phyloP scores from a whole-genome alignment of 1,140 invertebrate genomes.

The Colletes gigas region DNA sequence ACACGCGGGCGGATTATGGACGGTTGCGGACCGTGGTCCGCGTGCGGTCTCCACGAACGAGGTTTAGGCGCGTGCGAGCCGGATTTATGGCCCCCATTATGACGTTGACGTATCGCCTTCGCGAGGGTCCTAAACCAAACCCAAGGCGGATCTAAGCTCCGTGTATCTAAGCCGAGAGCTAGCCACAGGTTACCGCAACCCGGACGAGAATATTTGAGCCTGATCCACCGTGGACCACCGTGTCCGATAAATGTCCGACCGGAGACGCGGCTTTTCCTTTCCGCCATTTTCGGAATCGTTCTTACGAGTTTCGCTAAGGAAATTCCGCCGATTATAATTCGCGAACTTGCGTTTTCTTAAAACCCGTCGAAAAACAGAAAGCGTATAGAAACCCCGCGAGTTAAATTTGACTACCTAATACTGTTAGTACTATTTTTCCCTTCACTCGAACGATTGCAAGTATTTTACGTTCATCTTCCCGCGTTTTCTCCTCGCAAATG shows the following conservation, averaged over 20 bases:
- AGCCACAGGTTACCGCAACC: slow-evolving; percentile 70
- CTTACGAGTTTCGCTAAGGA: not conserved
- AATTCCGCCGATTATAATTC: not conserved
- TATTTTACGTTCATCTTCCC: no score
- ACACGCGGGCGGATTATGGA: slow-evolving; percentile 57
- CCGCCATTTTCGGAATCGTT: not conserved
- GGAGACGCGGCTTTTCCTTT: not conserved
- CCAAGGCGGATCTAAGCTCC: slow-evolving; percentile 68
- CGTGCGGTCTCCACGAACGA: slow-evolving; percentile 56
- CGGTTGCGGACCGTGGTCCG: slow-evolving; percentile 60
- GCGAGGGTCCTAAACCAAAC: slow-evolving; percentile 70
- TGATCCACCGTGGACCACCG: slow-evolving; percentile 69
- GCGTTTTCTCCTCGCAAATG: no score
- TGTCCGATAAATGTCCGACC: slow-evolving; percentile 60
- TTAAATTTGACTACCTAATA: no score
- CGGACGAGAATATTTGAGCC: slow-evolving; percentile 68
- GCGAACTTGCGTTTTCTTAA: not conserved
- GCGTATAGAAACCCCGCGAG: no score
- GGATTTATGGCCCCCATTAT: slow-evolving; percentile 76
- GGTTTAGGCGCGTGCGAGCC: slow-evolving; percentile 69
- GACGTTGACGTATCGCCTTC: slow-evolving; percentile 75
- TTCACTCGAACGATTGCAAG: no score
- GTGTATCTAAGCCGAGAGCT: slow-evolving; percentile 71
- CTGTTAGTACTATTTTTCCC: no score
- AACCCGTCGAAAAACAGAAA: no score